A percentile compares a stretch with the other conserved stretches of the same genome.
phyloP scores from a whole-genome alignment of 2,113 vertebrate species.

The Dasypus novemcinctus region DNA sequence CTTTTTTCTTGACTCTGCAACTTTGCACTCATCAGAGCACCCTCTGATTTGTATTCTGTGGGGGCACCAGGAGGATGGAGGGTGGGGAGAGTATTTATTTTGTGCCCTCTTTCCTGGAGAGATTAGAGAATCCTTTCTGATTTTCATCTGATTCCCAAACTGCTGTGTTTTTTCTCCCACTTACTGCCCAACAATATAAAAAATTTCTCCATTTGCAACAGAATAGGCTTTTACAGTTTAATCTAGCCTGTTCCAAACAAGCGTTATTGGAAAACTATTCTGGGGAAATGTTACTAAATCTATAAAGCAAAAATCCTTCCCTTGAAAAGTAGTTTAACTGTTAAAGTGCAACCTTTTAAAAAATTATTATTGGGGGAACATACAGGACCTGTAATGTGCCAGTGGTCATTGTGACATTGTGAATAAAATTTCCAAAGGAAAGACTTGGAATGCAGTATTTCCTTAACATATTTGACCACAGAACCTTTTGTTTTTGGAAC shows the following conservation, averaged over 20 bases:
- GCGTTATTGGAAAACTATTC: constrained; percentile 11
- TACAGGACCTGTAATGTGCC: background rate
- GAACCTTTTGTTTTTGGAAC: background rate
- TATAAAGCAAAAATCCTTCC: background rate
- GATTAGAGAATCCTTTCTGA: background rate
- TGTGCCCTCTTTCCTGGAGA: background rate
- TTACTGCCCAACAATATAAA: background rate
- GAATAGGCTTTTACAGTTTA: constrained; percentile 7
- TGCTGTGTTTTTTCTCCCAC: background rate
- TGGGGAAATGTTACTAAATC: background rate
- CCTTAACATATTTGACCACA: background rate
- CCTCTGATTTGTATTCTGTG: background rate
- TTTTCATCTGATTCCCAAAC: background rate
- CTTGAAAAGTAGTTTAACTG: background rate
- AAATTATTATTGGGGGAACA: background rate
- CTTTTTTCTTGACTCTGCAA: background rate
- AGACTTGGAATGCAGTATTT: background rate
- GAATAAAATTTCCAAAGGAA: constrained; percentile 5
- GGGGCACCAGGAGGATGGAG: background rate
- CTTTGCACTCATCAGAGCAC: background rate
- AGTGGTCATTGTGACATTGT: background rate
- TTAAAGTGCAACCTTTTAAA: background rate
- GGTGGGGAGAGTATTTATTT: background rate
- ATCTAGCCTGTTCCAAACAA: background rate
- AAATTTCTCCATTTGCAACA: background rate